Conservation (phyloP, 2,888 invertebrate species). For the Lasius platythorax region DNA sequence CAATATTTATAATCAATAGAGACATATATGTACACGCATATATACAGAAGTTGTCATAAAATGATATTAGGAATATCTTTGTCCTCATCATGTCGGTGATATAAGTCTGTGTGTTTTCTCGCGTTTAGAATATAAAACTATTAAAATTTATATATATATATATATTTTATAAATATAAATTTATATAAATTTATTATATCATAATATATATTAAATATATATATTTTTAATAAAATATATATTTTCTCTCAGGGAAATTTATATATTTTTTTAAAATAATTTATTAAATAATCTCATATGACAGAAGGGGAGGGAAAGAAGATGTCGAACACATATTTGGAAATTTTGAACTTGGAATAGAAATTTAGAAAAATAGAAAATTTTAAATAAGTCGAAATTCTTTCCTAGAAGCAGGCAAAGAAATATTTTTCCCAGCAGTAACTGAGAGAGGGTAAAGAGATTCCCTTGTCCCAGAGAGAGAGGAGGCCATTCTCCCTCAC, state of each 20-base stretch:
- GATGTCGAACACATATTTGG: neutral
- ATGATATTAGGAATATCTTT: neutral
- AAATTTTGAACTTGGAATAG: neutral
- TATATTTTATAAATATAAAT: neutral
- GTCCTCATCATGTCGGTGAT: neutral
- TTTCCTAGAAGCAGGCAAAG: neutral
- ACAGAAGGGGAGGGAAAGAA: neutral
- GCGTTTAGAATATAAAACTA: neutral
- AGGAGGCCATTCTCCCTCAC: neutral
- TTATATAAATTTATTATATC: no score
- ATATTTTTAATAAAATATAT: no score
- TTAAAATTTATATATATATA: neutral
- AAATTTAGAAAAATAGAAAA: neutral
- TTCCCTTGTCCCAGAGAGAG: no score
- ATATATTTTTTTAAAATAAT: neutral
- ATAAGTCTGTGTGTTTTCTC: neutral
- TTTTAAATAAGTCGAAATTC: neutral
- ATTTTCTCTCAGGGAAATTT: neutral
- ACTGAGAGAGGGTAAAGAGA: neutral
- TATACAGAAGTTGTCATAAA: neutral
- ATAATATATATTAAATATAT: no score
- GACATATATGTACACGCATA: neutral
- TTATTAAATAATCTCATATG: neutral
- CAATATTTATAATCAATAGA: neutral
- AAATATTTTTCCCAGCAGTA: neutral